Evolutionary conservation across 2,888 invertebrate genomes (phyloP), one percentile per base, ranked within the genome.

Genomic region (Mactromeris polynyma): DNA sequence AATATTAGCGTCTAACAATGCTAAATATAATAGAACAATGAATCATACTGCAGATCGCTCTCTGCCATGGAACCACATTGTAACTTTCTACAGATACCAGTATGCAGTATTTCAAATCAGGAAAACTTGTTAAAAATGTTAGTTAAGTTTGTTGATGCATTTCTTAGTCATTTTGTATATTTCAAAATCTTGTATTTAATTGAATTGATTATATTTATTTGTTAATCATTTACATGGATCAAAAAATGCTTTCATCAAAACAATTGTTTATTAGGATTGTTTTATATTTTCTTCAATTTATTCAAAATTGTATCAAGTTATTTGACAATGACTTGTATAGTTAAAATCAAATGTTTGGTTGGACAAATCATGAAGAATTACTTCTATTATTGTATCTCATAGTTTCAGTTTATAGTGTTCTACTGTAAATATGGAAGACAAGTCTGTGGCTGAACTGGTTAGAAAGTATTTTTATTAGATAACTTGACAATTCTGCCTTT

Each of bases 91-190:
- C 58, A 64, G 58, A 26, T 64, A 46, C 46, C 46, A 46, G 17
- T 11, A 64, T 21, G 58, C 58, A 64, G 58, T 64, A 64, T n/a
- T 64, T 64, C 7, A 26, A 9, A 26, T 64, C 58, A 64, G 58
- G 58, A 64, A 64, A 46, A 64, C 0, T 64, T 64, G 58, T 64
- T 64, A 64, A n/a, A n/a, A 26, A 64, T 64, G 58, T 64, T 64
- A 64, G 58, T 64, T 64, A 64, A 26, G 58, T 64, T 64, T 64
- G 58, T 26, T 0, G 0, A n/a, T 58, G n/a, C 58, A 58, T 9
- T 58, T 58, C 21, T 58, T 2, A 58, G 19, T 58, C 3, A 6
- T 58, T 58, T 64, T 64, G n/a, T 64, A 64, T 64, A 26, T 64
- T 26, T 64, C 26, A 26, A 64, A n/a, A 26, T 26, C 14, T 26